Percentiles rank a stretch among this genome's conserved stretches.
phyloP scores from a whole-genome alignment of 2,888 invertebrate species.

The Stictocephala bisonia region DNA sequence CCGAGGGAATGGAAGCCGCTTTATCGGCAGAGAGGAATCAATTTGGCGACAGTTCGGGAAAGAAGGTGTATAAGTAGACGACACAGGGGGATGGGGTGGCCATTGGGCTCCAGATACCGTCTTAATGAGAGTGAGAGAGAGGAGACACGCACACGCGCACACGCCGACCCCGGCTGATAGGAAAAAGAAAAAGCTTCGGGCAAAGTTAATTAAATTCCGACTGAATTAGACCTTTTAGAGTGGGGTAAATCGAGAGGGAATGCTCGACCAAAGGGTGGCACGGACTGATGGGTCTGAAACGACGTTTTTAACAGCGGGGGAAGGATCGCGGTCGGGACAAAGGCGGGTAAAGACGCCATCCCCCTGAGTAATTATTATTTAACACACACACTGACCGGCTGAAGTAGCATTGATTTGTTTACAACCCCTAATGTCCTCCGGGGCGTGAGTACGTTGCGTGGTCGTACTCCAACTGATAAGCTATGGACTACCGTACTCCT shows the following conservation, averaged over 20 bases:
- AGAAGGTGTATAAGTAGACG: slow-evolving; percentile 11
- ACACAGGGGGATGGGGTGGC: slow-evolving; percentile 6
- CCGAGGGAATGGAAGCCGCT: no score
- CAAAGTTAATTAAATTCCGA: slow-evolving; percentile 51
- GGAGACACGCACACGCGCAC: slow-evolving; percentile 15
- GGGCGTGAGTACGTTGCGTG: no score
- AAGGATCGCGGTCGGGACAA: slow-evolving; percentile 1
- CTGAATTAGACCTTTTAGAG: slow-evolving; percentile 51
- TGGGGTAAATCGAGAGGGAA: slow-evolving; percentile 45
- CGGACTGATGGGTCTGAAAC: slow-evolving; percentile 47
- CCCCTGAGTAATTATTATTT: slow-evolving; percentile 21
- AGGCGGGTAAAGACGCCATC: slow-evolving; percentile 3
- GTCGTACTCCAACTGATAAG: no score
- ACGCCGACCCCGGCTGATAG: slow-evolving; percentile 16
- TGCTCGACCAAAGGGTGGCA: slow-evolving; percentile 32
- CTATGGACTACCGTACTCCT: no score
- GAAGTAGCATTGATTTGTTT: slow-evolving; percentile 32
- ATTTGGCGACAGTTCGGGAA: slow-evolving; percentile 2
- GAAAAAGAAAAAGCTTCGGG: slow-evolving; percentile 44
- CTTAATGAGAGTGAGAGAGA: slow-evolving; percentile 43
- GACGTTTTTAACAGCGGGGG: slow-evolving; percentile 44
- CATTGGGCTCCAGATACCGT: slow-evolving; percentile 40
- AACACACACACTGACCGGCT: slow-evolving; percentile 1
- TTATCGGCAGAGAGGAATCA: slow-evolving; percentile 7
- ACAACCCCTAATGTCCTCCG: slow-evolving; percentile 16